These are phyloP conservation scores for Mallotus villosus DNA, from an alignment of 2,797 vertebrate species.

Conservation along the genomic window DNA sequence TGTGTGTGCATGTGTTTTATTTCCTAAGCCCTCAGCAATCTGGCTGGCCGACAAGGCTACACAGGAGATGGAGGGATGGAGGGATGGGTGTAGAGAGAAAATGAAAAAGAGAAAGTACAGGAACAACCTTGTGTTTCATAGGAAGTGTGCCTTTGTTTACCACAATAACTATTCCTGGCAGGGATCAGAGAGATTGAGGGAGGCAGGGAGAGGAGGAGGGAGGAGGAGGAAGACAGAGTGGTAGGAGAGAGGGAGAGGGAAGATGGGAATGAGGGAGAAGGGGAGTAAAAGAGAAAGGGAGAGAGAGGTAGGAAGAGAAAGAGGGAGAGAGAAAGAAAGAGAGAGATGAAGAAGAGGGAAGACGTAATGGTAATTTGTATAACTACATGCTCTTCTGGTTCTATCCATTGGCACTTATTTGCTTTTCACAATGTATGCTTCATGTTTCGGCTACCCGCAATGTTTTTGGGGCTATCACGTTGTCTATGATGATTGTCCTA, in stretches of 20 bases:
- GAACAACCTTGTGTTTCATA: constrained; percentile 1
- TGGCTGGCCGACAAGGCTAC: too few species aligned
- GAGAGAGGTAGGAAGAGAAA: neutral
- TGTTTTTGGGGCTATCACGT: too few species aligned
- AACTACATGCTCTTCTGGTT: too few species aligned
- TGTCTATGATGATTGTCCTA: too few species aligned
- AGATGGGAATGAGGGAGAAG: neutral
- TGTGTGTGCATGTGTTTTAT: constrained; percentile 14
- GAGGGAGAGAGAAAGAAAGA: neutral
- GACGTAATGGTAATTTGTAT: too few species aligned
- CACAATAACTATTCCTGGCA: constrained; percentile 1
- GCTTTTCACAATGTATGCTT: too few species aligned
- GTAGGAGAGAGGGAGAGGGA: neutral
- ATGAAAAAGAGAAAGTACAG: neutral
- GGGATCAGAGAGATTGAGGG: neutral
- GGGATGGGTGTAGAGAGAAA: neutral
- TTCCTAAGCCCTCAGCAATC: too few species aligned
- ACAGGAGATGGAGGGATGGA: neutral
- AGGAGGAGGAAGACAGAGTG: neutral
- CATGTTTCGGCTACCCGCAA: too few species aligned
- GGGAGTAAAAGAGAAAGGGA: too few species aligned
- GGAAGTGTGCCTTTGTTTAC: neutral
- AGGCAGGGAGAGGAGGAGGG: neutral
- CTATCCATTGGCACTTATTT: too few species aligned
- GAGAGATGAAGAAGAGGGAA: too few species aligned